Base-by-base conservation (phyloP, 2,888 invertebrate genomes). In the Ophonus ardosiacus region DNA sequence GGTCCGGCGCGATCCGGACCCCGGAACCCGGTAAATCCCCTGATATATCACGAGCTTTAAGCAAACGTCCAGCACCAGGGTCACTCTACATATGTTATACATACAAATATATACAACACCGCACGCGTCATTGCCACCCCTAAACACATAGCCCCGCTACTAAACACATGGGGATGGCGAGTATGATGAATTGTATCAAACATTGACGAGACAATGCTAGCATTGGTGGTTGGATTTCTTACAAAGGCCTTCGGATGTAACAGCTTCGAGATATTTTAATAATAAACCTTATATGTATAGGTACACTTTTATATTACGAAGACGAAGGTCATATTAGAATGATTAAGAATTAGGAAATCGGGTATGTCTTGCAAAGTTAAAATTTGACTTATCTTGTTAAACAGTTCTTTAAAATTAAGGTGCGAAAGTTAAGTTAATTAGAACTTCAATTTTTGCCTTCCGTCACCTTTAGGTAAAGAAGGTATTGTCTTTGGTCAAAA, bases 41-140 rank as follows among this genome's bases (percentile, higher is more conserved):
- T 91, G 91, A 91, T 91, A 90, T 90, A 91, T 91, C 87, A 89
- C 90, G 86, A 89, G 90, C 89, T 90, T 90, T 90, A 90, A 89
- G 90, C 89, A 89, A 90, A 90, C 89, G 90, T 91, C 90, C 90
- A 89, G 89, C 71, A 43, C 31, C 68, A 43, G 87, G 90, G 90
- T 90, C 90, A 90, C 89, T 90, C 89, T 90, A 89, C 91, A 91
- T 91, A 90, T 90, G 90, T 90, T 90, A 90, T 90, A 89, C 89
- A 89, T 89, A 89, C 89, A 89, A 88, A 89, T 88, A 89, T 88
- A 88, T 88, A 88, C 71, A 74, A 74, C 71, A 43, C 71, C 71
- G 38, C 57, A 57, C 78, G 78, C 78, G 57, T 78, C 78, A 78
- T 78, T 78, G 78, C 78, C 78, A 59, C 78, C 78, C 78, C 15